Base-by-base conservation (phyloP, 53 echinoderm and acorn worm genomes). In the Luidia sarsii region DNA sequence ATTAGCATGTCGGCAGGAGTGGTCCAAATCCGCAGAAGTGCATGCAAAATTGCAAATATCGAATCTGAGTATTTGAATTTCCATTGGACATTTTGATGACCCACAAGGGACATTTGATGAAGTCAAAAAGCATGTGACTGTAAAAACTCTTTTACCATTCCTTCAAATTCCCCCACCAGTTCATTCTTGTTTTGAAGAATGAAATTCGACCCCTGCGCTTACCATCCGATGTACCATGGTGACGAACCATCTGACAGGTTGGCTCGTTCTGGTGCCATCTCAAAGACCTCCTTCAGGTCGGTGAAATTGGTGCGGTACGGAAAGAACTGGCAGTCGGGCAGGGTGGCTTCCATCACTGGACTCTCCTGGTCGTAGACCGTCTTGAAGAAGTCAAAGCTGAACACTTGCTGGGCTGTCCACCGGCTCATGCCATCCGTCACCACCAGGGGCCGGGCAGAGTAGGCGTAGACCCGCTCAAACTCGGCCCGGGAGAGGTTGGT, bases 221-320 rank as follows among this genome's bases (percentile, higher is more conserved):
- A 95, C 95, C 95, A 95, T 49, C 95, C 95, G 51, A 95, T 90
- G 50, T 95, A 95, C 95, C 95, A 95, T 10, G 95, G 95, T 43
- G 88, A 68, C 29, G 94, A 82, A n/a, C 86, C 86, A 80, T 94
- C 91, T 33, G 69, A 57, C 23, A 94, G 39, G 39, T 80, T 75
- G 0, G 95, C 92, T 60, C 90, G 63, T 29, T 93, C 92, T 4
- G 83, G 72, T 37, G 60, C 90, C 95, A 95, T 95, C 13, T 90
- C 71, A 38, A 95, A 90, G 29, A 93, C 92, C 8, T 95, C 95
- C 41, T 81, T 82, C 43, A 95, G 66, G 45, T 55, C 73, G 10
- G 82, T 81, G 90, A 95, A 95, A 4, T 66, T 65, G 9, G 95
- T 93, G 49, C 67, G 62, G 75, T 95, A 95, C 0, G 95, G 95